Conservation (phyloP, 2,113 vertebrate species). For the Nyctereutes procyonoides region DNA sequence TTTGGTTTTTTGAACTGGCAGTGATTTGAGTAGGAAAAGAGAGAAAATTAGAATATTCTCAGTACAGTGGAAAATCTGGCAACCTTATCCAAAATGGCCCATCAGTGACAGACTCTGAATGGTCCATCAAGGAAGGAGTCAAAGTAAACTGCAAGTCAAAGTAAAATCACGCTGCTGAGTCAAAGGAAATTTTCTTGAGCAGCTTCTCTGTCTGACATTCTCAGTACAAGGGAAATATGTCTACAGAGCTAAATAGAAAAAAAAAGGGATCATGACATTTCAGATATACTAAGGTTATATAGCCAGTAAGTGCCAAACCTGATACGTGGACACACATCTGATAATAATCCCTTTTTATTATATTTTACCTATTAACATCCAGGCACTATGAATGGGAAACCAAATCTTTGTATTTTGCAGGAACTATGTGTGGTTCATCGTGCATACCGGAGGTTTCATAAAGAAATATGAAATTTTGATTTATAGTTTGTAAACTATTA, state of each 20-base stretch:
- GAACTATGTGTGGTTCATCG: not conserved
- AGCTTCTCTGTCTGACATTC: not conserved
- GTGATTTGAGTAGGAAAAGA: not conserved
- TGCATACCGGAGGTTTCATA: not conserved
- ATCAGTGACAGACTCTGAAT: not conserved
- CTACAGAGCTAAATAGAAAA: not conserved
- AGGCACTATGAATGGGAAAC: not conserved
- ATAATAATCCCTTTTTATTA: not conserved
- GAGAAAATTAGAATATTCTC: not conserved
- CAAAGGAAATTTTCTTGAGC: not conserved
- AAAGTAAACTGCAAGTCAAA: not conserved
- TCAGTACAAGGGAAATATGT: not conserved
- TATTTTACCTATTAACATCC: not conserved
- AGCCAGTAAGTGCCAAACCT: not conserved
- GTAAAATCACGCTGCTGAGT: not conserved
- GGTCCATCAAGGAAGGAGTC: not conserved
- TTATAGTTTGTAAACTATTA: not conserved
- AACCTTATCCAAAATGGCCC: not conserved
- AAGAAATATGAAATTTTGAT: not conserved
- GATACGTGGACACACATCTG: too few species aligned
- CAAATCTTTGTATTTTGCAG: not conserved
- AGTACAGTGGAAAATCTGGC: not conserved
- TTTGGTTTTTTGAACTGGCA: not conserved
- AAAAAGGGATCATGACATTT: constrained; percentile 31
- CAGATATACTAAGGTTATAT: not conserved